Conservation (phyloP, 1,140 invertebrate species). For the Solen grandis region DNA sequence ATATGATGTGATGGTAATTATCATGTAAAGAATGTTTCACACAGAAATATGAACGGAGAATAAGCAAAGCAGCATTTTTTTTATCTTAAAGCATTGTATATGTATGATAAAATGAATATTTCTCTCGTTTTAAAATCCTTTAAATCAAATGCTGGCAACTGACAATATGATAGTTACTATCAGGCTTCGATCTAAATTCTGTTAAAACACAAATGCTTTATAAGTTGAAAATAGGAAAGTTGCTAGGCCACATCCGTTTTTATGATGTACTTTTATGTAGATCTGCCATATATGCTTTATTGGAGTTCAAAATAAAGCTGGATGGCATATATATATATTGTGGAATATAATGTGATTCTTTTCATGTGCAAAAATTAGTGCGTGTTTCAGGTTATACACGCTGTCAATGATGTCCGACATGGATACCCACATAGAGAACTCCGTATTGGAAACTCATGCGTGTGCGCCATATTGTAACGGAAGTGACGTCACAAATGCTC, state of each 20-base stretch:
- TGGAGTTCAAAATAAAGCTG: not conserved
- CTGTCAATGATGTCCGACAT: not conserved
- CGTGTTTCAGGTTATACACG: conserved; percentile 1
- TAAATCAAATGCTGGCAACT: too few species aligned
- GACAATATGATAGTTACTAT: too few species aligned
- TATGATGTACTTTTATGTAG: not conserved
- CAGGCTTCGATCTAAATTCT: too few species aligned
- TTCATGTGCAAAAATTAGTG: not conserved
- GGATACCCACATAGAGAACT: not conserved
- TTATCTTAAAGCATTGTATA: too few species aligned
- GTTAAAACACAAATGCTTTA: not conserved
- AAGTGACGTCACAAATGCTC: too few species aligned
- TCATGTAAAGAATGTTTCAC: too few species aligned
- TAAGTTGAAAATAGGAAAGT: not conserved
- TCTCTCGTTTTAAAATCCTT: too few species aligned
- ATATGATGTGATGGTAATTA: too few species aligned
- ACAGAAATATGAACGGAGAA: too few species aligned
- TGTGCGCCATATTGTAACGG: too few species aligned
- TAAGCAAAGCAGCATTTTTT: too few species aligned
- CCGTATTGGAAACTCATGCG: not conserved
- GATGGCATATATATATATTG: not conserved
- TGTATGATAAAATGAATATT: too few species aligned
- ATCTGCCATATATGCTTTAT: not conserved
- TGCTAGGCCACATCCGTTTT: not conserved
- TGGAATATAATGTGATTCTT: not conserved